Base-by-base conservation (phyloP, 2,113 vertebrate genomes). In the Semnornis frantzii region DNA sequence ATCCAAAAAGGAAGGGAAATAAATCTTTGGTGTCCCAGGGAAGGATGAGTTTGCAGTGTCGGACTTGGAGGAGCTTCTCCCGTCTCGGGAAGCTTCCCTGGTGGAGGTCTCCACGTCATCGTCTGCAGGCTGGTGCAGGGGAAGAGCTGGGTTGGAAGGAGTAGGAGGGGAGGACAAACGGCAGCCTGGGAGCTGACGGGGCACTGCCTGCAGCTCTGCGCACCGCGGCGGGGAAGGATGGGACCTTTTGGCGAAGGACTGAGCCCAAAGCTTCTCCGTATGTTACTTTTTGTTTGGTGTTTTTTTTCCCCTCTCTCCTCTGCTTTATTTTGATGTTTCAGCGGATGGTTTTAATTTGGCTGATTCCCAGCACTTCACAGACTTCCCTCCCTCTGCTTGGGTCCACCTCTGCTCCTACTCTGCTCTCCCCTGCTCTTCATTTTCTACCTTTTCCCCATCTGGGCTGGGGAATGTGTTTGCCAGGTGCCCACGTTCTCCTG, bases 401-500 rank as follows among this genome's bases (percentile, higher is more conserved):
- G 15, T 2, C 66, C 46, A 12, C 1, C 25, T 48, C 82, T 48
- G 31, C 59, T 85, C 79, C 46, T 33, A 4, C 48, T 16, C 68
- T 14, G 33, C 52, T 27, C 66, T 8, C 33, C 6, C 0, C 50
- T 52, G 50, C 50, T 23, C 50, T 52, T 52, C 66, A 27, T 18
- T 84, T 90, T 55, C 74, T 48, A 20, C 69, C 33, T 2, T 88
- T 86, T 87, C 39, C 52, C 27, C 4, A 1, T 23, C 8, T 54
- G 1, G 19, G 74, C 63, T 75, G 81, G 54, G 63, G 84, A 91
- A n/a, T 0, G 10, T 0, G 1, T 59, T 74, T 30, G 30, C 34
- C 1, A 7, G 0, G 12, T 0, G n/a, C 12, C 5, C 25, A 2
- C 0, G 5, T 13, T 44, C 6, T 0, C 4, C 30, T 4, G 3